These are phyloP conservation scores for Polietes domitor DNA, from an alignment of 2,888 invertebrate genomes.

Conservation along the genomic window DNA sequence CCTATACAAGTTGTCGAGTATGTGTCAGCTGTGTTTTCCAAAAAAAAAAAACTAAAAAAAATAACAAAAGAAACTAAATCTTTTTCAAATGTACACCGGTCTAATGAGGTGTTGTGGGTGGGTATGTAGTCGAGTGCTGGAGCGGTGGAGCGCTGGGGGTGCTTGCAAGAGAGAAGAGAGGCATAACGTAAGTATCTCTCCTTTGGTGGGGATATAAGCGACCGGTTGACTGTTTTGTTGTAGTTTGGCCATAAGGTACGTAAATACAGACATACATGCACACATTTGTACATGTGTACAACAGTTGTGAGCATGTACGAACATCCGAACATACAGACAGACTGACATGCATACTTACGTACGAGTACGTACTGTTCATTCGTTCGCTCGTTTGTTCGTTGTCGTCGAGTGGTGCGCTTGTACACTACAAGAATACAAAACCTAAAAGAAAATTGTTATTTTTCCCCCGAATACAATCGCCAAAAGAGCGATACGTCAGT, in stretches of 20 bases:
- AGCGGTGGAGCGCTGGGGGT: background rate
- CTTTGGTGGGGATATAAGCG: slow-evolving; percentile 9
- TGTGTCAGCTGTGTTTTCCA: slow-evolving; percentile 55
- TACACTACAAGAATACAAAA: slow-evolving; percentile 41
- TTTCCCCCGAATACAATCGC: slow-evolving; percentile 48
- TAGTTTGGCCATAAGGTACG: slow-evolving; percentile 12
- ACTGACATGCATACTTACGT: background rate
- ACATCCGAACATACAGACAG: background rate
- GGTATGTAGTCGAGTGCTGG: too few species aligned
- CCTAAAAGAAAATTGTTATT: slow-evolving; percentile 48
- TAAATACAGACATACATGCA: background rate
- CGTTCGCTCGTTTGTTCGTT: slow-evolving; percentile 40
- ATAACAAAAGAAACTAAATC: too few species aligned
- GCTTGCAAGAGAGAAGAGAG: background rate
- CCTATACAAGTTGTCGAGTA: slow-evolving; percentile 33
- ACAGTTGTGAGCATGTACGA: slow-evolving; percentile 41
- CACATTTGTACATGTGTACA: background rate
- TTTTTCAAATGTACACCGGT: background rate
- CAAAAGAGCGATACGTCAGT: slow-evolving; percentile 63
- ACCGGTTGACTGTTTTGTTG: slow-evolving; percentile 51
- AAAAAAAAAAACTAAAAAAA: slow-evolving; percentile 3
- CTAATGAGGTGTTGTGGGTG: background rate
- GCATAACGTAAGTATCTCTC: background rate
- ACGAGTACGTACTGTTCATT: slow-evolving; percentile 6
- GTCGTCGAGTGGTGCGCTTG: slow-evolving; percentile 53